Evolutionary conservation across 2,888 invertebrate species (phyloP).

Genomic region (Lutraria lutraria): DNA sequence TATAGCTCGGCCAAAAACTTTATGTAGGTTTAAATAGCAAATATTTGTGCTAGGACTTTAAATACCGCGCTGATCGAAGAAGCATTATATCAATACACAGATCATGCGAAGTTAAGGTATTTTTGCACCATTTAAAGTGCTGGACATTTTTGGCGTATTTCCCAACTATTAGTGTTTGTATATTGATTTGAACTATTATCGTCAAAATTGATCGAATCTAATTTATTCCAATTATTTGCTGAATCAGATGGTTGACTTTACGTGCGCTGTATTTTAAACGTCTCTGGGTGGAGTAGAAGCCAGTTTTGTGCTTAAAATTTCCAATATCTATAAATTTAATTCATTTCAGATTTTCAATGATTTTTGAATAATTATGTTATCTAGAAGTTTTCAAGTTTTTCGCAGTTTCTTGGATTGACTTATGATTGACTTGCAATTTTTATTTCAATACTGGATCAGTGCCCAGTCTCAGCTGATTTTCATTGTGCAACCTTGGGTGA

Average conservation of each 20-base stretch:
- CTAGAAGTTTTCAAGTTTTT: background rate
- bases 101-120: background rate
- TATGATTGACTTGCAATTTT: too few relatives aligned
- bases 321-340: background rate
- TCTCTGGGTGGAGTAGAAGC: background rate
- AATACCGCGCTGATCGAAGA: background rate
- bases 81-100: background rate
- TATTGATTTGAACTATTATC: constrained; percentile 20
- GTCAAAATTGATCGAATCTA: background rate
- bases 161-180: background rate
- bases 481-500: too few relatives aligned
- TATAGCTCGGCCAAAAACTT: background rate
- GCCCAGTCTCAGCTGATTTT: too few relatives aligned
- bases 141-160: background rate
- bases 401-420: background rate
- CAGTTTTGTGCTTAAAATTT: background rate
- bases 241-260: background rate
- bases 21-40: constrained; percentile 37
- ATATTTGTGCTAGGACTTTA: constrained; percentile 42
- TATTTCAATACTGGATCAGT: too few relatives aligned
- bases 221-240: constrained; percentile 12
- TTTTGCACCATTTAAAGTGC: background rate
- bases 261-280: background rate
- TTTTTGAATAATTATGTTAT: background rate
- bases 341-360: background rate